Evolutionary conservation across 1,140 invertebrate genomes (phyloP).

Genomic region (Temnothorax curvispinosus): DNA sequence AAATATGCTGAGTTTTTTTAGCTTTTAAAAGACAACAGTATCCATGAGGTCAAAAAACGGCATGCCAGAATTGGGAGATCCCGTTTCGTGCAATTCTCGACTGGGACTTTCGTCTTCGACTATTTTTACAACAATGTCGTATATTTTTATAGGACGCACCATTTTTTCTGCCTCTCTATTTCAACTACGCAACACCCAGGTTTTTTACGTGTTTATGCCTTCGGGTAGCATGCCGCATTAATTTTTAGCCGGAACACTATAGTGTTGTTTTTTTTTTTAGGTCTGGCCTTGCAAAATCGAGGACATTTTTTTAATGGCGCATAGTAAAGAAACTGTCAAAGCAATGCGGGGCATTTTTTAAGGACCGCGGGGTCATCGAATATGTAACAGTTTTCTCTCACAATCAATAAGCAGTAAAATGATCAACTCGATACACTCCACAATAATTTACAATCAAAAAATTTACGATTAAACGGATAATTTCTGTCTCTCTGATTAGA

Average conservation of each 20-base stretch:
- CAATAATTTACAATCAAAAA: constrained; percentile 1
- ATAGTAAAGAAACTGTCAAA: constrained; percentile 74
- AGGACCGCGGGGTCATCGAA: background rate
- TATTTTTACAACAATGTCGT: constrained; percentile 81
- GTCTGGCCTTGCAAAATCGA: constrained; percentile 59
- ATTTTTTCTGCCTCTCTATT: constrained; percentile 60
- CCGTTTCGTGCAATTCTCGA: constrained; percentile 74
- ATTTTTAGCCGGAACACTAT: constrained; percentile 83
- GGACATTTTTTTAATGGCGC: constrained; percentile 72
- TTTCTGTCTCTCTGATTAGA: background rate
- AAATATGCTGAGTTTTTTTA: constrained; percentile 79
- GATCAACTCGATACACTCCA: background rate
- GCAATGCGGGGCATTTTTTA: background rate
- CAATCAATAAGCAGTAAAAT: background rate
- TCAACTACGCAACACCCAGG: constrained; percentile 25
- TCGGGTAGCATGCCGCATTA: constrained; percentile 66
- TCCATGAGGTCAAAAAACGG: constrained; percentile 77
- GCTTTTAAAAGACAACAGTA: constrained; percentile 75
- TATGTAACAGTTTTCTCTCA: constrained; percentile 21
- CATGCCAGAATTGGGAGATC: constrained; percentile 76
- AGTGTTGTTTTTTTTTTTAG: constrained; percentile 71
- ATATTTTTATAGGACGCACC: constrained; percentile 81
- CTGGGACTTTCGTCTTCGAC: constrained; percentile 71
- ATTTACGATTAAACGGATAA: constrained; percentile 21
- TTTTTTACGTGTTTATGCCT: constrained; percentile 71